These are phyloP conservation scores for Diloba caeruleocephala DNA, from an alignment of 2,888 invertebrate genomes.

Conservation along the genomic window DNA sequence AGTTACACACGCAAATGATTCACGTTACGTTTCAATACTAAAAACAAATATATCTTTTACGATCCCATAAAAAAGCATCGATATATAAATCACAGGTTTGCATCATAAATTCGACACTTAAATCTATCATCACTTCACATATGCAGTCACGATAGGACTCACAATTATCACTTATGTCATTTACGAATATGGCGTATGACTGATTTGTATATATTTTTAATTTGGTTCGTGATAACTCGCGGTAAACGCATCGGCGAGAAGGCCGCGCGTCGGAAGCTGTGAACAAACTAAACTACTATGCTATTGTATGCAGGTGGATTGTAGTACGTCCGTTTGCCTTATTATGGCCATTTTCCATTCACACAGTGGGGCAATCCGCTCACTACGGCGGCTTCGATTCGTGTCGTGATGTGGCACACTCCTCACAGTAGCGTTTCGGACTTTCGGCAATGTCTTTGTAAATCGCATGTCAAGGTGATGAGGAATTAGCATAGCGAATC, in stretches of 20 bases:
- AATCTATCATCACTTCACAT: slow-evolving; percentile 58
- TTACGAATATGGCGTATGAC: slow-evolving; percentile 40
- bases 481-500: slow-evolving; percentile 71
- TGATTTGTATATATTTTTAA: slow-evolving; percentile 47
- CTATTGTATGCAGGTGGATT: slow-evolving; percentile 89
- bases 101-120: slow-evolving; percentile 46
- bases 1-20: slow-evolving; percentile 59
- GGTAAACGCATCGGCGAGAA: slow-evolving; percentile 65
- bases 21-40: slow-evolving; percentile 45
- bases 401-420: slow-evolving; percentile 47
- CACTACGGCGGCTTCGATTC: slow-evolving; percentile 56
- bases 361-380: slow-evolving; percentile 80
- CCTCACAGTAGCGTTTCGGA: slow-evolving; percentile 30
- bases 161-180: slow-evolving; percentile 58
- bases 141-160: slow-evolving; percentile 54
- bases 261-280: slow-evolving; percentile 85
- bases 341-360: slow-evolving; percentile 86
- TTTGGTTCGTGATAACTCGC: slow-evolving; percentile 61
- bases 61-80: slow-evolving; percentile 33
- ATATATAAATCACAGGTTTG: slow-evolving; percentile 22
- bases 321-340: slow-evolving; percentile 82
- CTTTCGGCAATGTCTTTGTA: slow-evolving; percentile 64
- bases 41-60: slow-evolving; percentile 44
- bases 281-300: slow-evolving; percentile 83
- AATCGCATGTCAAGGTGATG: slow-evolving; percentile 73